These are phyloP conservation scores for Papilio helenus DNA, from an alignment of 1,140 invertebrate species.

Conservation along the genomic window DNA sequence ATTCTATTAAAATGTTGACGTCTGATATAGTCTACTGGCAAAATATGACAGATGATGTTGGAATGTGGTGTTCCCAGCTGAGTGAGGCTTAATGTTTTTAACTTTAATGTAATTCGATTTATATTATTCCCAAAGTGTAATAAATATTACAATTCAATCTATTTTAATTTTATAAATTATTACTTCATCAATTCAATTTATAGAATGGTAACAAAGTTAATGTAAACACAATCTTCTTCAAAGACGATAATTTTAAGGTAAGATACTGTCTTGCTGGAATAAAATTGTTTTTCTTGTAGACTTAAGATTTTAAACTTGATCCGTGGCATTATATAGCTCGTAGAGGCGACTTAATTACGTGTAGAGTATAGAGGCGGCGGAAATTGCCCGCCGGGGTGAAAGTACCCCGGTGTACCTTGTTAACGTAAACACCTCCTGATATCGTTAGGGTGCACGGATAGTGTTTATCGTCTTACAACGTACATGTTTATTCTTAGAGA, in stretches of 20 bases:
- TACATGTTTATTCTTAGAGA: neutral
- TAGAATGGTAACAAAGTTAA: neutral
- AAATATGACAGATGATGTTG: no score
- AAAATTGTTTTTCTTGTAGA: neutral
- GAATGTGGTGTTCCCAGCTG: no score
- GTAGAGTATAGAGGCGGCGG: slow-evolving; percentile 1
- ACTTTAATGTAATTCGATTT: no score
- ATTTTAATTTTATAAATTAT: neutral
- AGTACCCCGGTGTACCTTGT: slow-evolving; percentile 15
- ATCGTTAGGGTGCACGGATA: slow-evolving; percentile 1
- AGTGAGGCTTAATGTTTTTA: no score
- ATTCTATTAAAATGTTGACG: no score
- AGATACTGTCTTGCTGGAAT: neutral
- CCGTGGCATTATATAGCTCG: neutral
- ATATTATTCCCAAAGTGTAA: no score
- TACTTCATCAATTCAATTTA: neutral
- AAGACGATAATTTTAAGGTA: neutral
- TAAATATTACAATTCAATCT: neutral
- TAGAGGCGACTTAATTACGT: slow-evolving; percentile 12
- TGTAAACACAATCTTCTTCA: neutral
- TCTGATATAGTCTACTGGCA: no score
- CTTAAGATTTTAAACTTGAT: slow-evolving; percentile 7
- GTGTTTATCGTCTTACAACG: neutral
- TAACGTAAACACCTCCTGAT: slow-evolving; percentile 5
- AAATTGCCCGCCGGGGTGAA: slow-evolving; percentile 25